Evolutionary conservation across 2,797 vertebrate genomes (phyloP).

Genomic region (Anguilla anguilla): DNA sequence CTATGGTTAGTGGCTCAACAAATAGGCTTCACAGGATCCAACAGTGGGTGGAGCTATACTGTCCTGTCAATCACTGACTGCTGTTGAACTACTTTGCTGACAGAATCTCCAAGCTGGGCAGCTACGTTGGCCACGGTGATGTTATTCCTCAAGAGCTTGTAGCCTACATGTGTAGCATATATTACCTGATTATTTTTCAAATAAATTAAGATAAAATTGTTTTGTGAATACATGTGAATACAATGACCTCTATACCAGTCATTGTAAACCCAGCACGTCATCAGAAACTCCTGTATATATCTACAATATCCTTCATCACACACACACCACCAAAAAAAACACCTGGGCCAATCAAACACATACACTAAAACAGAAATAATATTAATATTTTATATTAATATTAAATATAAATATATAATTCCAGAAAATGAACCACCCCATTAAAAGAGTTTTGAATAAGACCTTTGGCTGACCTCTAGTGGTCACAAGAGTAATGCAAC

Average conservation of each 20-base stretch:
- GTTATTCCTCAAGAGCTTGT: background rate
- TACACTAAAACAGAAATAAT: background rate
- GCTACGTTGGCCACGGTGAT: background rate
- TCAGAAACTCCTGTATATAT: background rate
- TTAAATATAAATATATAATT: background rate
- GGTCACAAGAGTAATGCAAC: conserved; percentile 13
- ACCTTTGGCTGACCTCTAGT: conserved; percentile 39
- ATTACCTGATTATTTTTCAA: background rate
- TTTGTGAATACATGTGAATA: too few species aligned
- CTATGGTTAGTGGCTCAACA: background rate
- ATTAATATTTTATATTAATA: background rate
- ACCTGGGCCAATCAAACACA: too few species aligned
- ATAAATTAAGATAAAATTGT: too few species aligned
- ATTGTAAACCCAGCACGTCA: background rate
- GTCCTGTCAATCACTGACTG: background rate
- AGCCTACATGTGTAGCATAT: background rate
- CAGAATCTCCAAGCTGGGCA: background rate
- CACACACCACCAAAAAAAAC: too few species aligned
- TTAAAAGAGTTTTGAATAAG: background rate
- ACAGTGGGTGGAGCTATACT: background rate
- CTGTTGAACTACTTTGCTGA: background rate
- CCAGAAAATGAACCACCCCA: background rate
- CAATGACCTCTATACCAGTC: background rate
- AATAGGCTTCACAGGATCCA: background rate
- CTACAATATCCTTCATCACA: background rate